Percentiles rank a stretch among this genome's conserved stretches.
These are phyloP conservation scores for Tribolium madens DNA, from an alignment of 1,140 invertebrate genomes.

Conservation along the genomic window DNA sequence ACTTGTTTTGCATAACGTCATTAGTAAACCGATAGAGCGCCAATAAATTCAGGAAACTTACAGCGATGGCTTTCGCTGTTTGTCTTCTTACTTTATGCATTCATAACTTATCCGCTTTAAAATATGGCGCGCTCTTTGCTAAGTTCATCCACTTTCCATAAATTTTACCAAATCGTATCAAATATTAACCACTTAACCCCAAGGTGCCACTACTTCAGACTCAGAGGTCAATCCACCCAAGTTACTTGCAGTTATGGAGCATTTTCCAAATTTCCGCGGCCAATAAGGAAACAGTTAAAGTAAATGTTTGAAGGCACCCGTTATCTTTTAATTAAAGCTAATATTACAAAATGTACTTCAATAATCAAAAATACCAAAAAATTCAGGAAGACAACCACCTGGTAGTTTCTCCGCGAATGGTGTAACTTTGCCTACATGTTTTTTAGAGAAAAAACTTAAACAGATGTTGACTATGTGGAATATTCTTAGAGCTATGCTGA, in stretches of 20 bases:
- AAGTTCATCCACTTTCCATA: background rate
- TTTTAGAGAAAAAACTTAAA: no score
- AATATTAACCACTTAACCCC: background rate
- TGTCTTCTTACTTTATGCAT: slow-evolving; percentile 1
- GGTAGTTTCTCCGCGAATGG: no score
- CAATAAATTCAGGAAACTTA: slow-evolving; percentile 20
- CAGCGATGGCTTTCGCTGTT: slow-evolving; percentile 17
- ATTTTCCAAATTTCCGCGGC: no score
- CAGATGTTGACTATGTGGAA: no score
- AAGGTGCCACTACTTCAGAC: background rate
- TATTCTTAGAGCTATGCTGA: no score
- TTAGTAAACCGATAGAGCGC: slow-evolving; percentile 28
- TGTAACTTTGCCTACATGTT: no score
- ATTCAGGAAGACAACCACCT: no score
- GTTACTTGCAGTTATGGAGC: background rate
- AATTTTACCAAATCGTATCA: slow-evolving; percentile 9
- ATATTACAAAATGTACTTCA: no score
- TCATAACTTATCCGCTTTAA: background rate
- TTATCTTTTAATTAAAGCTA: no score
- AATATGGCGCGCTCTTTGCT: background rate
- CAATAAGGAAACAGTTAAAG: no score
- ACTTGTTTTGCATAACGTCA: slow-evolving; percentile 35
- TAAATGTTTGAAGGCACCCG: no score
- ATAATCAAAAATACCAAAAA: no score
- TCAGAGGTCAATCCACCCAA: background rate